Percentiles rank a stretch among this genome's conserved stretches.
phyloP scores from a whole-genome alignment of 2,113 vertebrate genomes.

The Gobiocypris rarus region DNA sequence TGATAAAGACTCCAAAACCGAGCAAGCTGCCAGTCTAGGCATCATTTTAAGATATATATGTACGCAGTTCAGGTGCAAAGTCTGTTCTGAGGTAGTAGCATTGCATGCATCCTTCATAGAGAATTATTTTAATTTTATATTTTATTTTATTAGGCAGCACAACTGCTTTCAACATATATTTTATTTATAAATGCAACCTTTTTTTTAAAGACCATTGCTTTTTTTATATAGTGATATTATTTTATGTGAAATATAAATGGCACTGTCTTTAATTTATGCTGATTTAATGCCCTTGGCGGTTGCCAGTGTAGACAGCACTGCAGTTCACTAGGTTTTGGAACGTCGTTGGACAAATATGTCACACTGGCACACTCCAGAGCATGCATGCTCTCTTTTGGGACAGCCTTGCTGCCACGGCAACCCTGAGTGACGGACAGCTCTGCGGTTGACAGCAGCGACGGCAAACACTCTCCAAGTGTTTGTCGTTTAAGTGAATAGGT shows the following conservation, averaged over 20 bases:
- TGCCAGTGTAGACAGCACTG: background rate
- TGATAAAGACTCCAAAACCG: conserved; percentile 9
- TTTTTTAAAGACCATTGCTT: too few species aligned
- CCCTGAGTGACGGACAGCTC: conserved; percentile 27
- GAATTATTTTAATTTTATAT: too few species aligned
- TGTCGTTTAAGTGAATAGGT: conserved; percentile 36
- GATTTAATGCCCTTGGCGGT: background rate
- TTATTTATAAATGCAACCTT: too few species aligned
- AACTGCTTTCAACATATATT: too few species aligned
- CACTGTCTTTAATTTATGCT: background rate
- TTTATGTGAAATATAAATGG: too few species aligned
- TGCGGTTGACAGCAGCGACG: background rate
- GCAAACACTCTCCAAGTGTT: conserved; percentile 4
- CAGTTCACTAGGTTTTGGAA: background rate
- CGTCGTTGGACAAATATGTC: background rate
- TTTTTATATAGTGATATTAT: too few species aligned
- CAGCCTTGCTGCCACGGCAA: background rate
- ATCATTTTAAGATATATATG: background rate
- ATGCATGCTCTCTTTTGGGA: background rate
- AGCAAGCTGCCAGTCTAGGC: background rate
- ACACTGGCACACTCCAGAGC: background rate
- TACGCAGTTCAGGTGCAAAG: too few species aligned
- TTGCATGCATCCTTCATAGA: too few species aligned
- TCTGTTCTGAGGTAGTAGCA: too few species aligned
- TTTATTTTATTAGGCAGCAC: too few species aligned